Conservation (phyloP, 1,140 invertebrate genomes). For the Micrasema minimum region DNA sequence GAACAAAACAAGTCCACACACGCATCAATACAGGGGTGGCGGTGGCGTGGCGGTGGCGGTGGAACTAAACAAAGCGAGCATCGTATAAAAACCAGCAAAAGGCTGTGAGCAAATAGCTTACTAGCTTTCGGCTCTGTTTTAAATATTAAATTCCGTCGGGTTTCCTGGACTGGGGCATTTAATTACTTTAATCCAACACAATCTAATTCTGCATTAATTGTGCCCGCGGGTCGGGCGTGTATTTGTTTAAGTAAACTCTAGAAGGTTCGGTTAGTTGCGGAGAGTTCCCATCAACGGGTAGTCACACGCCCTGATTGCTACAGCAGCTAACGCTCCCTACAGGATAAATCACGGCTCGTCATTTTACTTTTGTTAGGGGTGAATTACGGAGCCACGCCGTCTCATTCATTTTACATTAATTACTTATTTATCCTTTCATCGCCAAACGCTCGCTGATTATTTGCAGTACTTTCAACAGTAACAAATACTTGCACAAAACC, state of each 20-base stretch:
- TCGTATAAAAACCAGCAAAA: not conserved
- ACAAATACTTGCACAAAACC: no score
- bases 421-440: no score
- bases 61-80: constrained; percentile 10
- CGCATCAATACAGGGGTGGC: constrained; percentile 1
- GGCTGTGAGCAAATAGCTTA: constrained; percentile 2
- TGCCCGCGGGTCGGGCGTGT: constrained; percentile 23
- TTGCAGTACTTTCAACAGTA: no score
- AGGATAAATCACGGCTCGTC: no score
- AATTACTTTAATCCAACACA: constrained; percentile 38
- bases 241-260: constrained; percentile 7
- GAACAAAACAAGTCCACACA: constrained; percentile 12
- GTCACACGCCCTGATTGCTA: constrained; percentile 28
- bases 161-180: constrained; percentile 22
- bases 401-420: no score
- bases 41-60: no score
- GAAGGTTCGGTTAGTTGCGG: constrained; percentile 17
- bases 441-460: no score
- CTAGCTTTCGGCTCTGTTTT: constrained; percentile 12
- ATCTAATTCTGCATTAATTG: constrained; percentile 39
- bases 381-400: no score
- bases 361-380: no score
- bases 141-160: constrained; percentile 26
- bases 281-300: constrained; percentile 16
- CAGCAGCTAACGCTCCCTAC: not conserved